phyloP scores from a whole-genome alignment of 1,140 invertebrate genomes.

The Lithobius niger region DNA sequence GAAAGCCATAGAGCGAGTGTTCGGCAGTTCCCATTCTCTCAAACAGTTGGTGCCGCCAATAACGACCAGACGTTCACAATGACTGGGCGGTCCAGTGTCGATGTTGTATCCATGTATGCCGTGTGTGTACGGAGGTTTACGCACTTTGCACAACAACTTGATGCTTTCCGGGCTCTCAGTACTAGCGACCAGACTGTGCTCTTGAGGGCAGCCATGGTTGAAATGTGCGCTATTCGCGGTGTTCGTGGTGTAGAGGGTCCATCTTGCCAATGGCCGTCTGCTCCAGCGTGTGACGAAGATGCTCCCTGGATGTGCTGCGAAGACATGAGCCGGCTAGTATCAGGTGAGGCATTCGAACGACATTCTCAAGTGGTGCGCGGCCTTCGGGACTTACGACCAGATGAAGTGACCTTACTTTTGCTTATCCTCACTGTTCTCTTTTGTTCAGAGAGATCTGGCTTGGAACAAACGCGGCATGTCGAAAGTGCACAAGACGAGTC shows the following conservation, averaged over 20 bases:
- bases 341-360: constrained; percentile 32
- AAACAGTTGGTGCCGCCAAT: neutral
- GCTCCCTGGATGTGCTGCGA: constrained; percentile 15
- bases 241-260: constrained; percentile 14
- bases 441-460: constrained; percentile 35
- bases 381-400: constrained; percentile 33
- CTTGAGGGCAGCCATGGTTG: constrained; percentile 36
- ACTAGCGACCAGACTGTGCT: constrained; percentile 36
- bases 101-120: constrained; percentile 12
- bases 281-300: constrained; percentile 14
- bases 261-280: constrained; percentile 10
- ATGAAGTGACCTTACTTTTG: constrained; percentile 37
- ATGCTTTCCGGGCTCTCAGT: constrained; percentile 31
- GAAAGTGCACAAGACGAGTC: constrained; percentile 34
- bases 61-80: constrained; percentile 13
- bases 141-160: constrained; percentile 24
- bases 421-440: constrained; percentile 38
- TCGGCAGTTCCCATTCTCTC: constrained; percentile 11
- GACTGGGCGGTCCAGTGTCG: constrained; percentile 18
- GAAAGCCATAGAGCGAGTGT: constrained; percentile 18
- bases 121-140: constrained; percentile 27
- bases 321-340: constrained; percentile 26
- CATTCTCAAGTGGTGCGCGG: constrained; percentile 36
- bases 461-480: constrained; percentile 28
- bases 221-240: constrained; percentile 20